These are phyloP conservation scores for Alloplasta piceator DNA, from an alignment of 2,888 invertebrate genomes.

Conservation along the genomic window DNA sequence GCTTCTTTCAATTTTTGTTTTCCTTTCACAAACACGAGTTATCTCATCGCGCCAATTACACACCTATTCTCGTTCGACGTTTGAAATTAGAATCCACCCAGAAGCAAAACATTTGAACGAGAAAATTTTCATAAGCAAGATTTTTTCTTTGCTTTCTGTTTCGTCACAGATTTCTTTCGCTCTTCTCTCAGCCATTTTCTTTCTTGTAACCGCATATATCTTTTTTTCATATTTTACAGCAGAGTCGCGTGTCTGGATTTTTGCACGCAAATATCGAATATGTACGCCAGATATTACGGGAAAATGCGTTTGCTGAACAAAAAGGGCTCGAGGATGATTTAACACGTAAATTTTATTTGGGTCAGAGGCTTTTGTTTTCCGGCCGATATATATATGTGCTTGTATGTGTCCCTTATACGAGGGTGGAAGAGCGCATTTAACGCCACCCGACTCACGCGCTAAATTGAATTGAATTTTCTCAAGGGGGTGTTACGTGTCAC, in stretches of 20 bases:
- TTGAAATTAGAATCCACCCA: too few relatives aligned
- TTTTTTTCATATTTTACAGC: neutral
- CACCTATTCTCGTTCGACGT: too few relatives aligned
- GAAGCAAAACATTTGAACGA: too few relatives aligned
- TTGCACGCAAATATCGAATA: conserved; percentile 10
- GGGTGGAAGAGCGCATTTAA: conserved; percentile 39
- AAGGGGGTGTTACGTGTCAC: conserved; percentile 54
- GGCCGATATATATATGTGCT: too few relatives aligned
- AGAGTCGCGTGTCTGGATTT: neutral
- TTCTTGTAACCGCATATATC: neutral
- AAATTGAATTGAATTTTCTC: conserved; percentile 65
- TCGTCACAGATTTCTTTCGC: neutral
- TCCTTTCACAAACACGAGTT: too few relatives aligned
- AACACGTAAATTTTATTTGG: too few relatives aligned
- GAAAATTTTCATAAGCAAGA: too few relatives aligned
- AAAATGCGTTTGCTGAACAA: too few relatives aligned
- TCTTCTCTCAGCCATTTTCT: neutral
- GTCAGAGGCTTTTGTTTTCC: too few relatives aligned
- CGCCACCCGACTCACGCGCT: conserved; percentile 44
- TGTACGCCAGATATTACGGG: neutral
- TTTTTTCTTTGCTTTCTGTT: neutral
- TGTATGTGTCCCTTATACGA: neutral
- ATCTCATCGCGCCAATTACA: too few relatives aligned
- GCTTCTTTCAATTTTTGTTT: too few relatives aligned
- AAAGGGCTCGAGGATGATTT: too few relatives aligned